These are phyloP conservation scores for Diorhabda sublineata DNA, from an alignment of 1,140 invertebrate species.

Conservation along the genomic window DNA sequence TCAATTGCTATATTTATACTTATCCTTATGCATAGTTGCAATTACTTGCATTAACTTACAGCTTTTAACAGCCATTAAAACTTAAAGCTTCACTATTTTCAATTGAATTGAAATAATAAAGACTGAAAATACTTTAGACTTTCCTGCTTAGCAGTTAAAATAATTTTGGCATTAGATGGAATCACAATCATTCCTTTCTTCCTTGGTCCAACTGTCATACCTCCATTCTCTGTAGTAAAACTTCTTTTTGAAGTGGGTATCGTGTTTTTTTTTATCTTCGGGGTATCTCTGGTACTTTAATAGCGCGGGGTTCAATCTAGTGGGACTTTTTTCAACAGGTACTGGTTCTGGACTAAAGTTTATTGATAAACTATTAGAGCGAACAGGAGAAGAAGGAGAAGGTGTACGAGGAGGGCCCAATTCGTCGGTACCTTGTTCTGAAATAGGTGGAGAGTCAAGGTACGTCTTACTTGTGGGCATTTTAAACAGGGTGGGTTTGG, in stretches of 20 bases:
- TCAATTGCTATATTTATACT: no score
- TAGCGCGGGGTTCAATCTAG: conserved; percentile 48
- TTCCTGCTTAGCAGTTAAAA: not conserved
- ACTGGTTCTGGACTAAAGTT: conserved; percentile 47
- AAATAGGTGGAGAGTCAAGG: conserved; percentile 50
- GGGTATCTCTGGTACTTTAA: conserved; percentile 61
- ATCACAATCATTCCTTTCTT: conserved; percentile 23
- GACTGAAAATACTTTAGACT: not conserved
- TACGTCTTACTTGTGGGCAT: conserved; percentile 43
- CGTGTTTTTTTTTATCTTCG: conserved; percentile 49
- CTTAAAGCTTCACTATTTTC: no score
- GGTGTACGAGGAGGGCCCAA: conserved; percentile 63
- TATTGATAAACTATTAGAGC: conserved; percentile 37
- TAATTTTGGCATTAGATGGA: not conserved
- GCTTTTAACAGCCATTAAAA: no score
- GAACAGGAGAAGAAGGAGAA: conserved; percentile 59
- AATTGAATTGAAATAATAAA: no score
- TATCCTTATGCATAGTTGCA: no score
- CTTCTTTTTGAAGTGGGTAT: conserved; percentile 75
- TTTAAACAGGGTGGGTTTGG: conserved; percentile 47
- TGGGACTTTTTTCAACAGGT: conserved; percentile 32
- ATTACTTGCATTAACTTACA: no score
- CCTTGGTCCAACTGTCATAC: conserved; percentile 47
- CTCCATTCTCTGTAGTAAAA: conserved; percentile 67
- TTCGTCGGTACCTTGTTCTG: conserved; percentile 48